These are phyloP conservation scores for Fulica atra DNA, from an alignment of 2,113 vertebrate species.

Conservation along the genomic window DNA sequence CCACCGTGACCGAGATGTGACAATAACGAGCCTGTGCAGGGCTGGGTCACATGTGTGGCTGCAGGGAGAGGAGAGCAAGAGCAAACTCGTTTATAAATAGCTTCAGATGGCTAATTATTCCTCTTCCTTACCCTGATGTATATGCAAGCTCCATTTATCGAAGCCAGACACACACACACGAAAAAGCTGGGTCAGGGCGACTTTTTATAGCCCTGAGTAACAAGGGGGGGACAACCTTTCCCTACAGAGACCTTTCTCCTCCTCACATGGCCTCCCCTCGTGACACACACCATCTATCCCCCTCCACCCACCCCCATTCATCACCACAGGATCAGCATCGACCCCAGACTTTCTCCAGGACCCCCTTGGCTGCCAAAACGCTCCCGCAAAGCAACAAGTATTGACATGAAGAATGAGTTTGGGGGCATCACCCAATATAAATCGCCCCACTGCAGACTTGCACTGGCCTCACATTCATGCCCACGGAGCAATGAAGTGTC, in stretches of 20 bases:
- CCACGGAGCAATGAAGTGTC: too few relatives aligned
- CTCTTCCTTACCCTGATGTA: background rate
- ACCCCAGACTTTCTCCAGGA: background rate
- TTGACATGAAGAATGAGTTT: background rate
- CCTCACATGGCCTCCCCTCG: background rate
- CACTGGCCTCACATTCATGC: background rate
- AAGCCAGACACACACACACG: background rate
- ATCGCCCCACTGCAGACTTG: background rate
- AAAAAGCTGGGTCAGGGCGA: background rate
- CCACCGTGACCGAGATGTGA: slow-evolving; percentile 30
- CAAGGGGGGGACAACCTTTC: background rate
- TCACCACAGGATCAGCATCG: background rate
- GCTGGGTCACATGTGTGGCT: slow-evolving; percentile 40
- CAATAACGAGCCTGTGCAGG: slow-evolving; percentile 21
- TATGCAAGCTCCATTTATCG: background rate
- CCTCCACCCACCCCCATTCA: too few relatives aligned
- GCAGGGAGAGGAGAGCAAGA: background rate
- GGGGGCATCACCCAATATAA: background rate
- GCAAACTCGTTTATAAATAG: background rate
- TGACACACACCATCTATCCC: background rate
- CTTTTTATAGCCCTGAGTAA: background rate
- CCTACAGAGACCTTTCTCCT: background rate
- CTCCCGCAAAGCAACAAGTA: background rate
- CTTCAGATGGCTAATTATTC: background rate
- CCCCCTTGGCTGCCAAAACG: background rate